Conservation (phyloP, 37 sponge, comb jelly and placozoan species). For the Agelas oroides region DNA sequence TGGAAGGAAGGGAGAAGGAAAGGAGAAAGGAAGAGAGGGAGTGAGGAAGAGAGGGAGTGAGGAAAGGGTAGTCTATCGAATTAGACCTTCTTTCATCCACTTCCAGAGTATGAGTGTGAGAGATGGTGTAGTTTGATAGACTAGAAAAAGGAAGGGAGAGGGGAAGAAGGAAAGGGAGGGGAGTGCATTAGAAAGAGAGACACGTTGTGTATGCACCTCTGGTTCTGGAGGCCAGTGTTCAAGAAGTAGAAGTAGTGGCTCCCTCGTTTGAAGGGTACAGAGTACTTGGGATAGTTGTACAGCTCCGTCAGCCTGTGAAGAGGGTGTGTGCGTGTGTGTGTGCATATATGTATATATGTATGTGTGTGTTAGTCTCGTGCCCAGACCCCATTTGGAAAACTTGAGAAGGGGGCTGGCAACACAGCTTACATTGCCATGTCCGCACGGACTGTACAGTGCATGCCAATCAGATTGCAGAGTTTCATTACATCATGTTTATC, state of each 20-base stretch:
- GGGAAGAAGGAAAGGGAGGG: neutral
- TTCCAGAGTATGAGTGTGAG: neutral
- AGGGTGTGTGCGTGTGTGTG: neutral
- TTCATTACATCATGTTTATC: too few species aligned
- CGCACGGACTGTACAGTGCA: too few species aligned
- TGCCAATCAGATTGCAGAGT: too few species aligned
- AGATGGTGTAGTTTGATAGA: neutral
- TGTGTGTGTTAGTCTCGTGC: too few species aligned
- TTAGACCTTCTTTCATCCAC: too few species aligned
- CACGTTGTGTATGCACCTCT: constrained; percentile 54
- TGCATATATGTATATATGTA: neutral
- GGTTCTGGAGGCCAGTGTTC: constrained; percentile 97
- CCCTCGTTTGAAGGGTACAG: constrained; percentile 90
- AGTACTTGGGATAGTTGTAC: constrained; percentile 94
- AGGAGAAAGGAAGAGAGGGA: neutral
- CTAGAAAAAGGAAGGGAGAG: neutral
- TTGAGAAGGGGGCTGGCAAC: too few species aligned
- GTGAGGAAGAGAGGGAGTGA: neutral
- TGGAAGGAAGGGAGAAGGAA: neutral
- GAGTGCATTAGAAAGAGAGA: too few species aligned
- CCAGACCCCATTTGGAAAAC: too few species aligned
- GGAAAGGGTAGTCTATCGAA: too few species aligned
- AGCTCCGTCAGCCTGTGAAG: constrained; percentile 83
- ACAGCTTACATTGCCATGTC: too few species aligned
- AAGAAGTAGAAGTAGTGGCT: constrained; percentile 83